Conservation (phyloP, 2,113 vertebrate species). For the Nothobranchius furzeri region DNA sequence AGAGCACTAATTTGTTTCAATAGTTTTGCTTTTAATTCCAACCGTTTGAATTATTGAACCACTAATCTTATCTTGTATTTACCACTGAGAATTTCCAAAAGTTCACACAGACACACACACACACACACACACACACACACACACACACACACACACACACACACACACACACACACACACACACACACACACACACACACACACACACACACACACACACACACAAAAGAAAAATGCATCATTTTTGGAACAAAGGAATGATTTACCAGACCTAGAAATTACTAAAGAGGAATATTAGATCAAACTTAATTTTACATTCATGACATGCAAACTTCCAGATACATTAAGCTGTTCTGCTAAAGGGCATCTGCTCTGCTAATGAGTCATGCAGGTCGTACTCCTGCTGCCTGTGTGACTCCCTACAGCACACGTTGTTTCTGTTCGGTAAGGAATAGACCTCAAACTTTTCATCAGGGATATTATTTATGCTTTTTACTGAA, state of each 20-base stretch:
- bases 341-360: conserved; percentile 55
- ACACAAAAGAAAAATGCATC: background rate
- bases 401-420: conserved; percentile 38
- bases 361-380: conserved; percentile 61
- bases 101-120: background rate
- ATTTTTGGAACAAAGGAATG: conserved; percentile 23
- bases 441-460: background rate
- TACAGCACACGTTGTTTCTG: background rate
- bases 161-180: too few relatives aligned
- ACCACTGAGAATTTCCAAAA: conserved; percentile 10
- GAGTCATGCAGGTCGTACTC: conserved; percentile 45
- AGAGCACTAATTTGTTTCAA: conserved; percentile 56
- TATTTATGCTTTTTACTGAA: background rate
- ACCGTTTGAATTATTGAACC: conserved; percentile 35
- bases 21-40: conserved; percentile 52
- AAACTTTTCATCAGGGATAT: background rate
- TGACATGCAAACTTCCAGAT: conserved; percentile 46
- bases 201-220: background rate
- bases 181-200: too few relatives aligned
- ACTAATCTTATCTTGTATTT: conserved; percentile 39
- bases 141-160: too few relatives aligned
- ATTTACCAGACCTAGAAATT: conserved; percentile 53
- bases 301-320: conserved; percentile 65
- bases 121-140: too few relatives aligned
- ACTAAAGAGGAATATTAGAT: conserved; percentile 48